phyloP scores from a whole-genome alignment of 2,888 invertebrate genomes.

The Acronicta alni region DNA sequence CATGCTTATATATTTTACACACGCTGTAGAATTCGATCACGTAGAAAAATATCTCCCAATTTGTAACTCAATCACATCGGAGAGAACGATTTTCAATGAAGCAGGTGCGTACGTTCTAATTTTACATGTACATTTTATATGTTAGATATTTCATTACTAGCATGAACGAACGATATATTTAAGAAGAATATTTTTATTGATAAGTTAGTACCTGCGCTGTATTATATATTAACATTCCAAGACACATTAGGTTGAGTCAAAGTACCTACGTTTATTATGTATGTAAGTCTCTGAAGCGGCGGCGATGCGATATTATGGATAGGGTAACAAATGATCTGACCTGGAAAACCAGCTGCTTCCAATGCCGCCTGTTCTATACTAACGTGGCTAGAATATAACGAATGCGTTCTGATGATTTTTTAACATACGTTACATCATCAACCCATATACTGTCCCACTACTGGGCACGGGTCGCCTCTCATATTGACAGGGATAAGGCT shows the following conservation, averaged over 20 bases:
- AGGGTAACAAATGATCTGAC: conserved; percentile 1
- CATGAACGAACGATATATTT: neutral
- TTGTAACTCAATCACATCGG: conserved; percentile 50
- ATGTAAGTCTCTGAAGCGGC: neutral
- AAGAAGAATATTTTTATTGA: no score
- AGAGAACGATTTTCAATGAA: conserved; percentile 37
- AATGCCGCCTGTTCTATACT: neutral
- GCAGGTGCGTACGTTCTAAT: conserved; percentile 5
- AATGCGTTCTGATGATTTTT: neutral
- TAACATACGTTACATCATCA: no score
- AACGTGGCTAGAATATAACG: neutral
- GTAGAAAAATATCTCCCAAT: conserved; percentile 47
- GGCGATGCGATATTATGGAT: neutral
- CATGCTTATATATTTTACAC: conserved; percentile 33
- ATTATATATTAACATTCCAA: no score
- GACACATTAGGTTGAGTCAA: neutral
- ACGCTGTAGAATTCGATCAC: conserved; percentile 41
- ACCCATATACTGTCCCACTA: no score
- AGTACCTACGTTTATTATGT: neutral
- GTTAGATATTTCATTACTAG: conserved; percentile 1
- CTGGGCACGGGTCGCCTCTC: no score
- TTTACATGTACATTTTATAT: conserved; percentile 10
- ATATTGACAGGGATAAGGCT: no score
- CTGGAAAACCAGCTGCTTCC: conserved; percentile 1
- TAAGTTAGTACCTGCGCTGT: no score